phyloP scores from a whole-genome alignment of 2,888 invertebrate genomes.

The Diaperis boleti region DNA sequence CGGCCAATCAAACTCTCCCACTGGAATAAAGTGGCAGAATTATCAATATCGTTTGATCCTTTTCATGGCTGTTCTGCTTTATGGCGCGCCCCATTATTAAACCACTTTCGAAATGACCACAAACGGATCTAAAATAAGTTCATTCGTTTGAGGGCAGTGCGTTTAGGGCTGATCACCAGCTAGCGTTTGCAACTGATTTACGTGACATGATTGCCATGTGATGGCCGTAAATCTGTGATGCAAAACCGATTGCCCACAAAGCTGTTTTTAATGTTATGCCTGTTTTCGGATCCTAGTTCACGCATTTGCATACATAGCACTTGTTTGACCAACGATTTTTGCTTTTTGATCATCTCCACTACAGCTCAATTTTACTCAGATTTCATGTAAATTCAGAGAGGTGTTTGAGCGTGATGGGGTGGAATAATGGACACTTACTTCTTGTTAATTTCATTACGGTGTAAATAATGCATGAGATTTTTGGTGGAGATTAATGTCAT shows the following conservation, averaged over 20 bases:
- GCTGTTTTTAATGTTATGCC: slow-evolving; percentile 21
- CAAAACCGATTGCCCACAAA: slow-evolving; percentile 17
- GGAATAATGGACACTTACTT: too few species aligned
- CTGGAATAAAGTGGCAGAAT: too few species aligned
- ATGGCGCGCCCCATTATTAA: slow-evolving; percentile 18
- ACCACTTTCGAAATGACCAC: slow-evolving; percentile 13
- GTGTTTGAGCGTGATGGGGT: too few species aligned
- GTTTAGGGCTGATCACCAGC: slow-evolving; percentile 15
- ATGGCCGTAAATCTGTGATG: slow-evolving; percentile 18
- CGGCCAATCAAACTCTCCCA: too few species aligned
- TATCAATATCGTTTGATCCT: too few species aligned
- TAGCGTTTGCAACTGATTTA: slow-evolving; percentile 24
- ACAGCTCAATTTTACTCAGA: slow-evolving; percentile 2
- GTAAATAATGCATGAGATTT: neutral
- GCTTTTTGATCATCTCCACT: neutral
- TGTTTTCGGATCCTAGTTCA: slow-evolving; percentile 9
- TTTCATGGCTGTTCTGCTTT: too few species aligned
- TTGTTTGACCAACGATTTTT: slow-evolving; percentile 1
- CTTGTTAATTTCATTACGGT: neutral
- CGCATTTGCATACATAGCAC: slow-evolving; percentile 3
- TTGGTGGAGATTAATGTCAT: neutral
- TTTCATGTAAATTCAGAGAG: neutral
- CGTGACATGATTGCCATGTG: slow-evolving; percentile 33
- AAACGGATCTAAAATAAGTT: slow-evolving; percentile 24
- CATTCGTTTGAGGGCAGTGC: slow-evolving; percentile 17